Evolutionary conservation across 2,113 vertebrate genomes (phyloP).

Genomic region (Xiphophorus couchianus): DNA sequence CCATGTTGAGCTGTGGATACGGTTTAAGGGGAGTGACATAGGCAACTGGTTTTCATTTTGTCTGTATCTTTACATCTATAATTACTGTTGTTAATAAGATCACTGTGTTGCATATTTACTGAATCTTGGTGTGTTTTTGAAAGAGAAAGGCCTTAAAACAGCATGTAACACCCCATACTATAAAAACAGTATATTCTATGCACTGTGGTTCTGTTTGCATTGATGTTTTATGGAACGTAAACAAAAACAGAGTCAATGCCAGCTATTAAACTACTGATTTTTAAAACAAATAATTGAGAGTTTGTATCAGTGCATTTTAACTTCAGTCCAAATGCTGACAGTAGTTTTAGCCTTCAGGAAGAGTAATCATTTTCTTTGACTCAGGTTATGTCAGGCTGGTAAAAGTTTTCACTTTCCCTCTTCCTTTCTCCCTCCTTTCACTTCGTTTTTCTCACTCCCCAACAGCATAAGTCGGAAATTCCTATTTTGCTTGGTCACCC

Average conservation of each 20-base stretch:
- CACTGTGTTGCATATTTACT: constrained; percentile 35
- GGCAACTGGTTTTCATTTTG: constrained; percentile 64
- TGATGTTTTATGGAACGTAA: constrained; percentile 13
- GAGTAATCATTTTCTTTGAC: constrained; percentile 37
- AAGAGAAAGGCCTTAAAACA: constrained; percentile 33
- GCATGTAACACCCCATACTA: constrained; percentile 10
- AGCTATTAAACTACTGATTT: constrained; percentile 12
- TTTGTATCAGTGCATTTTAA: constrained; percentile 28
- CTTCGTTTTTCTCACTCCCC: constrained; percentile 10
- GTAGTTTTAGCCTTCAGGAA: constrained; percentile 20
- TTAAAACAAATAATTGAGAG: constrained; percentile 15
- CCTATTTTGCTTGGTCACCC: constrained; percentile 37
- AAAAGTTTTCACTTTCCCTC: constrained; percentile 24
- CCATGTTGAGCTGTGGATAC: constrained; percentile 57
- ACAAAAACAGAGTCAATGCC: constrained; percentile 1
- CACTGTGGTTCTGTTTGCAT: neutral
- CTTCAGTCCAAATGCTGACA: constrained; percentile 20
- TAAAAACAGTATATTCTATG: constrained; percentile 12
- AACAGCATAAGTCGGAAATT: constrained; percentile 45
- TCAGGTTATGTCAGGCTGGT: constrained; percentile 25
- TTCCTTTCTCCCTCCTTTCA: neutral
- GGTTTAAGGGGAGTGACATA: constrained; percentile 52
- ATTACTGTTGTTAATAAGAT: constrained; percentile 63
- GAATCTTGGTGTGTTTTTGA: constrained; percentile 25
- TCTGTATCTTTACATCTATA: constrained; percentile 48